phyloP scores from a whole-genome alignment of 2,888 invertebrate species.

The Tetheella fluctuosa region DNA sequence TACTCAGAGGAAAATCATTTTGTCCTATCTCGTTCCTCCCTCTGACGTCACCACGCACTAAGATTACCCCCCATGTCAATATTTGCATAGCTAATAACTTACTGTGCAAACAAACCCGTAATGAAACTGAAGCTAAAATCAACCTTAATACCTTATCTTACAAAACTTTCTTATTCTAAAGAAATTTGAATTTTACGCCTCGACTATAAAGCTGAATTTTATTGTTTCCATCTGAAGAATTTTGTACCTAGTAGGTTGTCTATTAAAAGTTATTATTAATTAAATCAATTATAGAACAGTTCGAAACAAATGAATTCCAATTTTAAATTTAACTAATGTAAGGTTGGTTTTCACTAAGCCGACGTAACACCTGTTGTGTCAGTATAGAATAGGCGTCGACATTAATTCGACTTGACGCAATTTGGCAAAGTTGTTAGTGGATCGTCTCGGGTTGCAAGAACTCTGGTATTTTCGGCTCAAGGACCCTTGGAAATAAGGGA shows the following conservation, averaged over 20 bases:
- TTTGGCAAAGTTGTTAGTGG: conserved; percentile 24
- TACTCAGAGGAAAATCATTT: conserved; percentile 31
- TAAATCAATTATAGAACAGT: neutral
- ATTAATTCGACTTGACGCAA: conserved; percentile 32
- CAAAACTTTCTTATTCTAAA: neutral
- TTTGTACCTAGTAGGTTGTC: neutral
- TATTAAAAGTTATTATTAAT: neutral
- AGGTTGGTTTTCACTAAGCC: neutral
- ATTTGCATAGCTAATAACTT: conserved; percentile 35
- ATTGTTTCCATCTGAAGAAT: neutral
- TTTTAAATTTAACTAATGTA: neutral
- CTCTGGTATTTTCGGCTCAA: conserved; percentile 16
- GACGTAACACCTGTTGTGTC: neutral
- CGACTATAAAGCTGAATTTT: neutral
- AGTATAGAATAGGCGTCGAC: conserved; percentile 32
- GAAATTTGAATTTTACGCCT: neutral
- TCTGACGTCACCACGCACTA: conserved; percentile 23
- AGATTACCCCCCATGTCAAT: conserved; percentile 27
- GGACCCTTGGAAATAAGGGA: conserved; percentile 21
- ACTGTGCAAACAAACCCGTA: conserved; percentile 21
- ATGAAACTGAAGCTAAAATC: conserved; percentile 24
- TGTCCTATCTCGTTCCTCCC: conserved; percentile 27
- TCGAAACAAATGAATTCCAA: neutral
- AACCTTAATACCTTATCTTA: conserved; percentile 18
- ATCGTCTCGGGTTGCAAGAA: conserved; percentile 24